Evolutionary conservation across 2,888 invertebrate genomes (phyloP).

Genomic region (Hirudinaria manillensis): DNA sequence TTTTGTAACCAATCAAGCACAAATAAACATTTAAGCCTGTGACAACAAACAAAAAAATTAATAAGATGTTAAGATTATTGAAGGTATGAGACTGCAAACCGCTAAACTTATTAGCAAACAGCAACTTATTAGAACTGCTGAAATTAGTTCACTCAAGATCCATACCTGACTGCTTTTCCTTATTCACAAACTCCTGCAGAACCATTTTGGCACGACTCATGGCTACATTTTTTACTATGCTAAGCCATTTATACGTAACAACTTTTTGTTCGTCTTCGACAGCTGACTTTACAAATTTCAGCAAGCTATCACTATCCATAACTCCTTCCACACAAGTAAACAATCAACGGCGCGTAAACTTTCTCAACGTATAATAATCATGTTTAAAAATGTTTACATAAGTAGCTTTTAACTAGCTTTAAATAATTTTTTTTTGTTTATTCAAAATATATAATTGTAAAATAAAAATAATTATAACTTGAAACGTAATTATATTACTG

Average conservation of each 20-base stretch:
- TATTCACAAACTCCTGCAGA: background rate
- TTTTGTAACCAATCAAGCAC: constrained; percentile 2
- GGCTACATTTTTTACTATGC: constrained; percentile 9
- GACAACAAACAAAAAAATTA: background rate
- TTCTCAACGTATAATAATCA: too few species aligned
- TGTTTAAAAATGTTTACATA: too few species aligned
- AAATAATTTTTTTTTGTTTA: too few species aligned
- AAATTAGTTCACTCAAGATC: too few species aligned
- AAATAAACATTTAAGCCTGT: background rate
- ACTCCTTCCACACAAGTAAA: too few species aligned
- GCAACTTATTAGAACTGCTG: too few species aligned
- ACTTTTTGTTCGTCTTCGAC: constrained; percentile 13
- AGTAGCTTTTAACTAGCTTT: too few species aligned
- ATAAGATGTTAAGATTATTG: background rate
- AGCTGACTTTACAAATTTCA: background rate
- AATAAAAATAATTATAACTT: too few species aligned
- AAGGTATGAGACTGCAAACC: background rate
- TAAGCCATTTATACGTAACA: constrained; percentile 26
- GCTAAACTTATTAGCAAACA: background rate
- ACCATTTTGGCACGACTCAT: background rate
- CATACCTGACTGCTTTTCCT: background rate
- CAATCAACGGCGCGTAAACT: too few species aligned
- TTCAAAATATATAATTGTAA: too few species aligned
- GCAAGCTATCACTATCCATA: background rate
- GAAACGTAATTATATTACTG: too few species aligned